These are phyloP conservation scores for Anseranas semipalmata DNA, from an alignment of 2,113 vertebrate genomes.

Conservation along the genomic window DNA sequence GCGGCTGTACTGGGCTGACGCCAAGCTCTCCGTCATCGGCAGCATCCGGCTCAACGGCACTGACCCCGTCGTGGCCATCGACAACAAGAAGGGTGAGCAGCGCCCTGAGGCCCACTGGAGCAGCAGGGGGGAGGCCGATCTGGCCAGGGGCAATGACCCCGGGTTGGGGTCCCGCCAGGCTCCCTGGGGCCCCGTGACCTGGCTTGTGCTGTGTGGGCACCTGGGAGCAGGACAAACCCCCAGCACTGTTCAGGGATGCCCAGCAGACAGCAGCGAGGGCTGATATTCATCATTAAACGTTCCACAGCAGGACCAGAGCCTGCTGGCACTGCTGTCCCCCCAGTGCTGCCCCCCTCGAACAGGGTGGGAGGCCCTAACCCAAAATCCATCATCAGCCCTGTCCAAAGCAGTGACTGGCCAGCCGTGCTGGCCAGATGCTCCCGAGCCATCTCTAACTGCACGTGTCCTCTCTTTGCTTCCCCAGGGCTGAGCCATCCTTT, in stretches of 20 bases:
- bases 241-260: not conserved
- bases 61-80: constrained; percentile 88
- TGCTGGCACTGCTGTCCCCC: not conserved
- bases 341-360: fast-evolving
- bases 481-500: constrained; percentile 93
- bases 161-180: fast-evolving
- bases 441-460: not conserved
- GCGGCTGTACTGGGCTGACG: constrained; percentile 95
- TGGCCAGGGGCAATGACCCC: fast-evolving
- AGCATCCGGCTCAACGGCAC: constrained; percentile 94
- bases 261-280: fast-evolving
- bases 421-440: not conserved
- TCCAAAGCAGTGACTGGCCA: not conserved
- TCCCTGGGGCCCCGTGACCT: not conserved
- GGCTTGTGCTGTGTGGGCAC: not conserved
- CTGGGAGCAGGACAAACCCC: not conserved
- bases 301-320: not conserved
- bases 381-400: fast-evolving
- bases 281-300: not conserved
- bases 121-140: not conserved
- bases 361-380: not conserved
- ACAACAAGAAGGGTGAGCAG: constrained; percentile 87
- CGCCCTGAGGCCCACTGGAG: fast-evolving
- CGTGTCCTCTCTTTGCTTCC: not conserved
- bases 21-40: constrained; percentile 93